Conservation (phyloP, 1,140 invertebrate genomes). For the Drosophila bocqueti region DNA sequence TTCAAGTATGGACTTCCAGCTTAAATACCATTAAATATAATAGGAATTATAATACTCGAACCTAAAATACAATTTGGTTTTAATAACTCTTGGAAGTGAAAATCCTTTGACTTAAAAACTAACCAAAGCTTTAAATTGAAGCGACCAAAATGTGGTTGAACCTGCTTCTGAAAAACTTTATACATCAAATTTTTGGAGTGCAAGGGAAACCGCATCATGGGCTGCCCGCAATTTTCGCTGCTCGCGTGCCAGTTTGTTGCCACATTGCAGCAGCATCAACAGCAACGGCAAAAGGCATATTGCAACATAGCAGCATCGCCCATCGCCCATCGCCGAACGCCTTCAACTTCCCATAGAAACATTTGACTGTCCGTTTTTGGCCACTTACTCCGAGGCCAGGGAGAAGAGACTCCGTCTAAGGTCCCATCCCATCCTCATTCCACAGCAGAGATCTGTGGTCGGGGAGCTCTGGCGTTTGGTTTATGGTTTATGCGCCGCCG, state of each 20-base stretch:
- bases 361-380: constrained; percentile 33
- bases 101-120: too few species aligned
- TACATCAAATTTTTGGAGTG: constrained; percentile 19
- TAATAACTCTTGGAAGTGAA: too few species aligned
- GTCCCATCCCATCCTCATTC: constrained; percentile 1
- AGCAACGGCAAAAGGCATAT: constrained; percentile 13
- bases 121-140: too few species aligned
- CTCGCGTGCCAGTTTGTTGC: constrained; percentile 71
- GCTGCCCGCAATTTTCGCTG: constrained; percentile 64
- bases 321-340: constrained; percentile 57
- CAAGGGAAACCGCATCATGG: constrained; percentile 70
- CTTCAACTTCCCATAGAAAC: constrained; percentile 68
- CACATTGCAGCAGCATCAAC: constrained; percentile 28
- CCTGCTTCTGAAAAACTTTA: neutral
- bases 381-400: constrained; percentile 26
- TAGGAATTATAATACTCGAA: too few species aligned
- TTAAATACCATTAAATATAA: neutral
- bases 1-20: too few species aligned
- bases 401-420: constrained; percentile 18
- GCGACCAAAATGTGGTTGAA: neutral
- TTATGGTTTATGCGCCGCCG: constrained; percentile 82
- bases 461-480: constrained; percentile 68
- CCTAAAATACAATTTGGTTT: too few species aligned
- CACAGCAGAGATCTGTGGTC: constrained; percentile 11
- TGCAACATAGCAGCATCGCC: constrained; percentile 36